Conservation (phyloP, 2,888 invertebrate species). For the Limnephilus rhombicus region DNA sequence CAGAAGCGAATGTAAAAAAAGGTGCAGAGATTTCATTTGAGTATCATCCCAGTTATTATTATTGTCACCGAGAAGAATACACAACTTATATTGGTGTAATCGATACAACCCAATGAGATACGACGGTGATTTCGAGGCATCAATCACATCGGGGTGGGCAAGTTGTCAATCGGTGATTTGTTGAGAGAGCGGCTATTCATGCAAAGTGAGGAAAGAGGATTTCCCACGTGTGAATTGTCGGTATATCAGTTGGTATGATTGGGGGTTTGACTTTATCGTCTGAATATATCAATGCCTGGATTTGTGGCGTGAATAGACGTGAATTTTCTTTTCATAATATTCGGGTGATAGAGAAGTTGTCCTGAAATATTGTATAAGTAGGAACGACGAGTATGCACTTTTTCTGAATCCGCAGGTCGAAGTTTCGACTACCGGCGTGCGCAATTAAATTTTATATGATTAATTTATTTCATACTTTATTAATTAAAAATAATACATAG, state of each 20-base stretch:
- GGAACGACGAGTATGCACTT: no score
- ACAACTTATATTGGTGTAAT: neutral
- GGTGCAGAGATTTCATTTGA: neutral
- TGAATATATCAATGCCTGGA: no score
- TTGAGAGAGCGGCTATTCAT: neutral
- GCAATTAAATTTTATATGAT: no score
- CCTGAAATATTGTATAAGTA: no score
- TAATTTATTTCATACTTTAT: no score
- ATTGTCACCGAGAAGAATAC: neutral
- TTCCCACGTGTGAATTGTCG: neutral
- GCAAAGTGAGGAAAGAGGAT: neutral
- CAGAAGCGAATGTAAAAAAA: no score
- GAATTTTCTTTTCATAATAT: no score
- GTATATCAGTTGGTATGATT: neutral
- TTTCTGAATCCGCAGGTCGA: no score
- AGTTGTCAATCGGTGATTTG: neutral
- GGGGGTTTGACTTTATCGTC: neutral
- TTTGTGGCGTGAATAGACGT: no score
- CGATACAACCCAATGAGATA: neutral
- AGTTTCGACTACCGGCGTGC: no score
- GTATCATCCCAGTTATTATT: neutral
- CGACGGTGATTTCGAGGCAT: neutral
- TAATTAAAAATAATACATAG: no score
- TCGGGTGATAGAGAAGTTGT: no score
- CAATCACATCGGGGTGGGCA: neutral